Base-by-base conservation (phyloP, 53 echinoderm and acorn worm species). In the Henricia sp. region DNA sequence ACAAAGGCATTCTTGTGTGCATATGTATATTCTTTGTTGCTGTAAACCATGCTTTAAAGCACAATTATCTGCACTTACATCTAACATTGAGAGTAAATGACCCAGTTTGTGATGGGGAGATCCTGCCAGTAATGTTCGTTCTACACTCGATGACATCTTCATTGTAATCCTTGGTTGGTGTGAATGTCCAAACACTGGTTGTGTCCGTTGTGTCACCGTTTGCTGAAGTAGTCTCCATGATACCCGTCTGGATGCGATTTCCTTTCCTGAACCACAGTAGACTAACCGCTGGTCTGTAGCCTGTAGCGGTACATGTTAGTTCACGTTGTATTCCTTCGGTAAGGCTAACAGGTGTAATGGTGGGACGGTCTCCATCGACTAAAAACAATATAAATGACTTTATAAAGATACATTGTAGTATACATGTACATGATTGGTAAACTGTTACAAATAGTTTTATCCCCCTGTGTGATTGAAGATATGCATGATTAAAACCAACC, bases 281-380 rank as follows among this genome's bases (percentile, higher is more conserved):
- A 8, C 20, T 32, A 25, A 83, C 83, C 23, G 51, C 51, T 38
- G 83, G 83, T 83, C 83, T 83, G 52, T 52, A 40, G 28, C 83
- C 83, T 1, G 10, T 8, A 0, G 83, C 83, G 50, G 69, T 69
- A 40, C 83, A 83, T 16, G 53, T 60, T 6, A 83, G 42, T 6
- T 28, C 34, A 24, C 14, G 12, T 25, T 44, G 17, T 35, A 25
- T 72, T 16, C 60, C 48, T 44, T 41, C 72, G 9, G 26, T 60
- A 37, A 71, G 50, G 3, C 24, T 40, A 20, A 72, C 57, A 6
- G 57, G 35, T 43, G 84, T 71, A 19, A 84, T 36, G 21, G 19
- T 57, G 1, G 50, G 40, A 50, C 16, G 25, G 12, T 34, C 37
- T 16, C 41, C 56, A 39, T 54, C 34, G 53, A 68, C 83, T 26